Conservation (phyloP, 2,113 vertebrate genomes). For the Grammomys dolichurus region DNA sequence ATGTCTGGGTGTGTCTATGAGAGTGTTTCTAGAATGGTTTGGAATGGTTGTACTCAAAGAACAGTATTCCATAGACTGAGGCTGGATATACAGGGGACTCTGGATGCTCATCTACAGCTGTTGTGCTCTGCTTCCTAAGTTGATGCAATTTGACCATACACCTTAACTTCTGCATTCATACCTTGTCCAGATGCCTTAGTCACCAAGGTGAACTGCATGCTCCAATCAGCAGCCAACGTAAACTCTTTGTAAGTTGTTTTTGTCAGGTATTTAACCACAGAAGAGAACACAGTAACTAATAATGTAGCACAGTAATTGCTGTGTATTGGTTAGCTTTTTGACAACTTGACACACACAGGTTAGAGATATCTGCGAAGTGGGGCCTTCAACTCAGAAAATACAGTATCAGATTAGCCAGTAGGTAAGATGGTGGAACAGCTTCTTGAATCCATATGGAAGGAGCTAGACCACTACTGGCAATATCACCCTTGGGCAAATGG, state of each 20-base stretch:
- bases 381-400: neutral
- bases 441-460: no score
- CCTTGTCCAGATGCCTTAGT: neutral
- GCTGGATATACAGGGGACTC: no score
- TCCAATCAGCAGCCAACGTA: neutral
- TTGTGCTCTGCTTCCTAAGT: no score
- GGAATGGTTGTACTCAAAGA: no score
- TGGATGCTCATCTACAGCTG: rapidly evolving
- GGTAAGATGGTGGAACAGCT: no score
- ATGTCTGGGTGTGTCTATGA: neutral
- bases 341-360: neutral
- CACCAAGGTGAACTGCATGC: no score
- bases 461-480: neutral
- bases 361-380: neutral
- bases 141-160: no score
- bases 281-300: neutral
- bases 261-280: neutral
- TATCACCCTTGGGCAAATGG: neutral
- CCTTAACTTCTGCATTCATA: neutral
- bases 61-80: neutral
- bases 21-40: neutral
- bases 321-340: neutral
- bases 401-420: neutral
- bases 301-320: no score
- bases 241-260: neutral